These are phyloP conservation scores for Calonectris borealis DNA, from an alignment of 2,113 vertebrate genomes.

Conservation along the genomic window DNA sequence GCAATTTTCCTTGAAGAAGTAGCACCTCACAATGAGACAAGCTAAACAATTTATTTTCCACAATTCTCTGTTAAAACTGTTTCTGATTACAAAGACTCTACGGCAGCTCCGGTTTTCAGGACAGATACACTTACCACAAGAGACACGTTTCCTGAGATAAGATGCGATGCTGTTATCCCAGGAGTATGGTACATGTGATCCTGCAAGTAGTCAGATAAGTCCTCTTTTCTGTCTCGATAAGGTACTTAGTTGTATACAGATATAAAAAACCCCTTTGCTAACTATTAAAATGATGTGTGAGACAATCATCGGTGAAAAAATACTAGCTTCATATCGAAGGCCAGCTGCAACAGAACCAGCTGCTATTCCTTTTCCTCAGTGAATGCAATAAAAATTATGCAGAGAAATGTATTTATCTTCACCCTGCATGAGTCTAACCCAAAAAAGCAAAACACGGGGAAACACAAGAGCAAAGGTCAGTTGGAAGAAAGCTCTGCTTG, in stretches of 20 bases:
- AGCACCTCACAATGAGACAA: not conserved
- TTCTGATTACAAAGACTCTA: not conserved
- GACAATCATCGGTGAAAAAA: not conserved
- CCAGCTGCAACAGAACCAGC: not conserved
- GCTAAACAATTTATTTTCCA: not conserved
- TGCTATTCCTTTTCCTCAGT: not conserved
- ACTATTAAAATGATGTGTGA: not conserved
- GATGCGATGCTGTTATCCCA: not conserved
- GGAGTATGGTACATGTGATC: not conserved
- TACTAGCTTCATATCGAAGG: accelerated
- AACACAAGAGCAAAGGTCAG: not conserved
- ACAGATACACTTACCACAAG: not conserved
- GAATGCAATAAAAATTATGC: not conserved
- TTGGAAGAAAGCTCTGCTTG: not conserved
- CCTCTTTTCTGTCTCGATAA: not conserved
- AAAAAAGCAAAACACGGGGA: not conserved
- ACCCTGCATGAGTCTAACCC: not conserved
- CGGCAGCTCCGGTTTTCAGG: not conserved
- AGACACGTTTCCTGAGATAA: not conserved
- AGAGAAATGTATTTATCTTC: not conserved
- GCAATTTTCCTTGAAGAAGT: not conserved
- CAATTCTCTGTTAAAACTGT: not conserved
- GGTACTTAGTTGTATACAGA: not conserved
- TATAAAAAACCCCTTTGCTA: not conserved
- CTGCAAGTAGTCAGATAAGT: not conserved